Conservation (phyloP, 2,888 invertebrate genomes). For the Ctena decussata region DNA sequence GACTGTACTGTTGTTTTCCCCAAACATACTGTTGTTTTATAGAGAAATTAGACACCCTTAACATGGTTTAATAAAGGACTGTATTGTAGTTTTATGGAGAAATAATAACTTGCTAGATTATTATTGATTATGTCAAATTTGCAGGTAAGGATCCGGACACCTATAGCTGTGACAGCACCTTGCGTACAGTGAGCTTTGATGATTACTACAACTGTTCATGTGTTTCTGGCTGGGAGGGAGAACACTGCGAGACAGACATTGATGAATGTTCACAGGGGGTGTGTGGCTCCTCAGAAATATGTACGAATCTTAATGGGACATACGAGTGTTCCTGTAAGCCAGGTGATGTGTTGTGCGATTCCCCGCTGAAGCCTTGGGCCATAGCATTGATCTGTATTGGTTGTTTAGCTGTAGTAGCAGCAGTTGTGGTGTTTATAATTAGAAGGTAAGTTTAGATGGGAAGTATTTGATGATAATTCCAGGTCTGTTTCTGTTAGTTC, state of each 20-base stretch:
- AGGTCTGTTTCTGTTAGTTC: no score
- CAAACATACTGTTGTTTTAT: no score
- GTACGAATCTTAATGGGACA: conserved; percentile 31
- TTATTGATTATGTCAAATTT: conserved; percentile 1
- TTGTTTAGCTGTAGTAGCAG: neutral
- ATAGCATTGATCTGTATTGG: conserved; percentile 18
- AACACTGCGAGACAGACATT: conserved; percentile 56
- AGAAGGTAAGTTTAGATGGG: neutral
- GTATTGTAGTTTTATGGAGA: no score
- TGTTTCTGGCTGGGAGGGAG: conserved; percentile 51
- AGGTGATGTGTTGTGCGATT: conserved; percentile 31
- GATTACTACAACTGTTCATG: conserved; percentile 60
- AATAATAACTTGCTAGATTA: no score
- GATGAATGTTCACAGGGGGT: conserved; percentile 55
- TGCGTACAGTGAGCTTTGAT: conserved; percentile 55
- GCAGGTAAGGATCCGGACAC: conserved; percentile 47
- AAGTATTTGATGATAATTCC: no score
- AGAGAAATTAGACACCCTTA: no score
- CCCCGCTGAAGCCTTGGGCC: conserved; percentile 24
- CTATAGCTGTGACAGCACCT: conserved; percentile 58
- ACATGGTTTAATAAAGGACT: no score
- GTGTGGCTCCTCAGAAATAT: conserved; percentile 30
- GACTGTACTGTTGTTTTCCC: no score
- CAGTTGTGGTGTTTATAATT: neutral
- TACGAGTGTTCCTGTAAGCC: conserved; percentile 44